Percentiles rank a stretch among this genome's conserved stretches.
Evolutionary conservation across 53 echinoderm and acorn worm species (phyloP).

Genomic region (Echinometra lucunter): DNA sequence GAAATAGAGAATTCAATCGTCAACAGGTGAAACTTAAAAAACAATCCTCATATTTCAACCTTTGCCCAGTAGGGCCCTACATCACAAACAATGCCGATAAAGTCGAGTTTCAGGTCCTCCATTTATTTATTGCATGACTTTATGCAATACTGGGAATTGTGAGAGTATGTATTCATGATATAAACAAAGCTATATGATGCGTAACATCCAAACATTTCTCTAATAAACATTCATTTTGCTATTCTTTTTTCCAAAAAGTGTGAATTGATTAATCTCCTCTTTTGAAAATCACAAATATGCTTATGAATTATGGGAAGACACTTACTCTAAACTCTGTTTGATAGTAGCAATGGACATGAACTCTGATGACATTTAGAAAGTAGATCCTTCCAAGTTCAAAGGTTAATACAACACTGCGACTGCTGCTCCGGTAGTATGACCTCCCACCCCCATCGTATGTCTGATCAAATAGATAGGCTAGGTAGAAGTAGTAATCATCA

Average conservation of each 20-base stretch:
- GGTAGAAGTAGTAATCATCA: conserved; percentile 67
- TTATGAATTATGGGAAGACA: background rate
- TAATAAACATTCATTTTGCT: too few relatives aligned
- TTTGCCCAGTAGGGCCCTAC: too few relatives aligned
- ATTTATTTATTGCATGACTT: too few relatives aligned
- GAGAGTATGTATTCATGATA: too few relatives aligned
- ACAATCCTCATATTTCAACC: too few relatives aligned
- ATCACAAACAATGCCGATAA: too few relatives aligned
- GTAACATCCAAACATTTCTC: background rate
- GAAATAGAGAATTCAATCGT: too few relatives aligned
- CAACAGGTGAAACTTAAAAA: too few relatives aligned
- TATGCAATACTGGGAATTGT: too few relatives aligned
- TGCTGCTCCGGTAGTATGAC: conserved; percentile 67
- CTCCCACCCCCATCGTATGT: conserved; percentile 65
- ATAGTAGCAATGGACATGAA: conserved; percentile 76
- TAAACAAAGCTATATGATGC: background rate
- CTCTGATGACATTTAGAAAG: conserved; percentile 85
- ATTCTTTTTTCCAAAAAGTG: too few relatives aligned
- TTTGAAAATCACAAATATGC: background rate
- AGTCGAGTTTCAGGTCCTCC: too few relatives aligned
- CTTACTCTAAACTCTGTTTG: conserved; percentile 83
- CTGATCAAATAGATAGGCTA: conserved; percentile 89
- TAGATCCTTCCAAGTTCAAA: conserved; percentile 73
- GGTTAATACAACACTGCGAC: conserved; percentile 65
- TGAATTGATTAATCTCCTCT: background rate